phyloP scores from a whole-genome alignment of 2,797 vertebrate species.

The Sitta carolinensis region DNA sequence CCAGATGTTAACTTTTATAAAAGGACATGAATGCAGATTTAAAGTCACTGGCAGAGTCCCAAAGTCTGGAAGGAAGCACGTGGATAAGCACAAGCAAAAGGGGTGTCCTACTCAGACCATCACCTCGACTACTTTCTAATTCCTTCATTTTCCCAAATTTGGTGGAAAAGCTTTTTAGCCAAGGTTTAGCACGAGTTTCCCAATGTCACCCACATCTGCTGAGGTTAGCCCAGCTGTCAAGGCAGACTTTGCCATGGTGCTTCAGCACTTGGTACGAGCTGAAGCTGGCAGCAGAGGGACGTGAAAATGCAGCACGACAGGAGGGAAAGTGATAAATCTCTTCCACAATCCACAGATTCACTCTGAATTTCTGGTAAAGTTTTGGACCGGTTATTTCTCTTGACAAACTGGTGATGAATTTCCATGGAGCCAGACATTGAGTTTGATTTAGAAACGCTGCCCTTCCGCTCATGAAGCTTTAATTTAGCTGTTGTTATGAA shows the following conservation, averaged over 20 bases:
- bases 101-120: neutral
- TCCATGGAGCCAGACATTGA: neutral
- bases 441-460: slow-evolving; percentile 19
- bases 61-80: neutral
- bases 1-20: slow-evolving; percentile 20
- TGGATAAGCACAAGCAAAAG: neutral
- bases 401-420: slow-evolving; percentile 43
- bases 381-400: neutral
- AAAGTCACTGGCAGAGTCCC: neutral
- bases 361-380: slow-evolving; percentile 14
- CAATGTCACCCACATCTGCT: neutral
- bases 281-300: slow-evolving; percentile 6
- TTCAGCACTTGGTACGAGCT: neutral
- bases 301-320: slow-evolving; percentile 6
- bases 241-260: neutral
- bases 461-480: neutral
- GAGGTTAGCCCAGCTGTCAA: neutral
- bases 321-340: slow-evolving; percentile 3
- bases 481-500: slow-evolving; percentile 4
- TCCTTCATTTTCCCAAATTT: neutral
- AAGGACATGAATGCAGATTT: slow-evolving; percentile 25
- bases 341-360: slow-evolving; percentile 1
- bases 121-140: neutral
- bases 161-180: neutral
- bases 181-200: neutral